Conservation (phyloP, 1,140 invertebrate genomes). For the Brevipalpus yothersi region DNA sequence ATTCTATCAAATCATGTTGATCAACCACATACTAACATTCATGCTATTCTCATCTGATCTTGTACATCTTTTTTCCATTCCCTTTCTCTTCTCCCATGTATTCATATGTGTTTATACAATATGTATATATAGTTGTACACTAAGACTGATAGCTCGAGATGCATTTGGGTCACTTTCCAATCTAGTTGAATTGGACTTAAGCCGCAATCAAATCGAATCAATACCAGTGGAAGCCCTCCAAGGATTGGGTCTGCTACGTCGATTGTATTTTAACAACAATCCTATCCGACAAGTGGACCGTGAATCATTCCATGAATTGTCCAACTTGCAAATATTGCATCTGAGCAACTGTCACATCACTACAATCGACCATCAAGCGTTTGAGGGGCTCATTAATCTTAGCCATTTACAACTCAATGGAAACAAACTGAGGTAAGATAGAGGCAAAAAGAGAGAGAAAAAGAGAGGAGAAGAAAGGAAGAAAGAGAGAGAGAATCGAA, state of each 20-base stretch:
- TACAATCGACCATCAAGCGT: constrained; percentile 38
- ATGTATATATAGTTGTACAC: background rate
- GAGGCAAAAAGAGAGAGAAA: too few relatives aligned
- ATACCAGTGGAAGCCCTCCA: constrained; percentile 42
- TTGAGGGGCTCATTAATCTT: constrained; percentile 38
- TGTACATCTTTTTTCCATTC: too few relatives aligned
- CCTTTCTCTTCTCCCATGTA: too few relatives aligned
- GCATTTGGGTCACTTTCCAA: constrained; percentile 4
- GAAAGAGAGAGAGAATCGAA: too few relatives aligned
- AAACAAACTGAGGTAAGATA: constrained; percentile 28
- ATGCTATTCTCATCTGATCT: too few relatives aligned
- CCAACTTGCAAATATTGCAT: constrained; percentile 25
- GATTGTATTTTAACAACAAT: constrained; percentile 42
- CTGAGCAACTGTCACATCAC: constrained; percentile 50
- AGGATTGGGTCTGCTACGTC: constrained; percentile 39
- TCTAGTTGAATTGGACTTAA: constrained; percentile 44
- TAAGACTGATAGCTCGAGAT: background rate
- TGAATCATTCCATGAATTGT: constrained; percentile 37
- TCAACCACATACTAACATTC: too few relatives aligned
- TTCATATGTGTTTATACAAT: too few relatives aligned
- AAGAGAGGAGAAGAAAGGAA: too few relatives aligned
- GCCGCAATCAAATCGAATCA: constrained; percentile 36
- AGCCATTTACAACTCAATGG: constrained; percentile 47
- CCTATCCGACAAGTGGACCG: constrained; percentile 37
- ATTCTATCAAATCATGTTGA: too few relatives aligned